phyloP scores from a whole-genome alignment of 1,140 invertebrate species.

The Monochamus saltuarius region DNA sequence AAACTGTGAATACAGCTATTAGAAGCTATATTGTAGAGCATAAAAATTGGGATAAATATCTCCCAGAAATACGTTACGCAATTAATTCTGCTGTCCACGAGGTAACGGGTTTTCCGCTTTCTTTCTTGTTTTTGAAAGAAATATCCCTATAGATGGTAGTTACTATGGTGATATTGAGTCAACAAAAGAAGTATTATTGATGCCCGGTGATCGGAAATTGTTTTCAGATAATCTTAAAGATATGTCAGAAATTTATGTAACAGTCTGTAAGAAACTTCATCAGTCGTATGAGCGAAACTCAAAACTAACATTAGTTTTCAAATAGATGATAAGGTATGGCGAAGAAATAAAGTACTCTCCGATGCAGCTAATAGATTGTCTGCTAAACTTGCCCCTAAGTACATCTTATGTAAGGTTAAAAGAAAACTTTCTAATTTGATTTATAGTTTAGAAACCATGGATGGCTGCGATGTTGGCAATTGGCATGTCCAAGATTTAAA shows the following conservation, averaged over 20 bases:
- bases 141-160: too few relatives aligned
- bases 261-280: background rate
- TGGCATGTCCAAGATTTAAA: slow-evolving; percentile 31
- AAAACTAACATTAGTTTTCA: slow-evolving; percentile 1
- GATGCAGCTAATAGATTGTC: slow-evolving; percentile 17
- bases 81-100: slow-evolving; percentile 40
- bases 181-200: too few relatives aligned
- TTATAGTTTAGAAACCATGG: too few relatives aligned
- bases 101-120: slow-evolving; percentile 25
- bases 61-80: slow-evolving; percentile 32
- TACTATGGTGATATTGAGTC: too few relatives aligned
- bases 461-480: slow-evolving; percentile 14
- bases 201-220: too few relatives aligned
- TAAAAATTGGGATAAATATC: slow-evolving; percentile 37
- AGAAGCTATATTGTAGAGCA: slow-evolving; percentile 32
- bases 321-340: slow-evolving; percentile 9
- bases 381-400: slow-evolving; percentile 25
- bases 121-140: too few relatives aligned
- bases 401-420: background rate
- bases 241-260: too few relatives aligned
- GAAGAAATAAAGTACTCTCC: slow-evolving; percentile 16
- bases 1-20: slow-evolving; percentile 3
- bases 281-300: slow-evolving; percentile 1
- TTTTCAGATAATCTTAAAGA: too few relatives aligned
- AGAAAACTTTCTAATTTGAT: too few relatives aligned